These are phyloP conservation scores for Anoplophora glabripennis DNA, from an alignment of 1,140 invertebrate species.

Conservation along the genomic window DNA sequence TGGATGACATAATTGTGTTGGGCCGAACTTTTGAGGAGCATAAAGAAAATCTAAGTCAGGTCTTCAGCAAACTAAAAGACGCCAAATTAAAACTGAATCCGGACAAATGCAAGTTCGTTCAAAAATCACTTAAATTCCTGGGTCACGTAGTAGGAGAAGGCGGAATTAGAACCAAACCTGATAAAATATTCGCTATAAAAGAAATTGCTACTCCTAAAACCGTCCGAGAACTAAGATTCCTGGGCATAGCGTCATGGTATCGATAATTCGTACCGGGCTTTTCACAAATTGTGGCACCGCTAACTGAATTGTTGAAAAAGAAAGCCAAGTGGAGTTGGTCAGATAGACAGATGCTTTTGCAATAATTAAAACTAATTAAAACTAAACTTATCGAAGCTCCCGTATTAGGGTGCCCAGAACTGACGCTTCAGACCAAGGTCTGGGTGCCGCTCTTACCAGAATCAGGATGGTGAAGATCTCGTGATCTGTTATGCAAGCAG, in stretches of 20 bases:
- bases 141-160: constrained; percentile 1
- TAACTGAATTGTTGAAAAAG: constrained; percentile 36
- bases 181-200: constrained; percentile 26
- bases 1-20: constrained; percentile 43
- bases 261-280: constrained; percentile 29
- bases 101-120: constrained; percentile 1
- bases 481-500: too few species aligned
- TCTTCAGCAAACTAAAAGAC: not conserved
- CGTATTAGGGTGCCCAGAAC: not conserved
- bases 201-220: constrained; percentile 35
- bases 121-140: not conserved
- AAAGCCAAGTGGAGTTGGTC: too few species aligned
- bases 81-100: not conserved
- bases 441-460: constrained; percentile 1
- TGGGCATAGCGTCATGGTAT: constrained; percentile 14
- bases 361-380: not conserved
- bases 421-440: constrained; percentile 3
- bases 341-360: not conserved
- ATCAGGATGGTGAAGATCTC: constrained; percentile 22
- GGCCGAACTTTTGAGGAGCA: too few species aligned
- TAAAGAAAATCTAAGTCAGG: not conserved
- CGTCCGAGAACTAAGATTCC: constrained; percentile 30
- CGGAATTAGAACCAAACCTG: constrained; percentile 14
- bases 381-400: not conserved
- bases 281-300: constrained; percentile 35